These are phyloP conservation scores for Mactra quadrangularis DNA, from an alignment of 1,140 invertebrate species.

Conservation along the genomic window DNA sequence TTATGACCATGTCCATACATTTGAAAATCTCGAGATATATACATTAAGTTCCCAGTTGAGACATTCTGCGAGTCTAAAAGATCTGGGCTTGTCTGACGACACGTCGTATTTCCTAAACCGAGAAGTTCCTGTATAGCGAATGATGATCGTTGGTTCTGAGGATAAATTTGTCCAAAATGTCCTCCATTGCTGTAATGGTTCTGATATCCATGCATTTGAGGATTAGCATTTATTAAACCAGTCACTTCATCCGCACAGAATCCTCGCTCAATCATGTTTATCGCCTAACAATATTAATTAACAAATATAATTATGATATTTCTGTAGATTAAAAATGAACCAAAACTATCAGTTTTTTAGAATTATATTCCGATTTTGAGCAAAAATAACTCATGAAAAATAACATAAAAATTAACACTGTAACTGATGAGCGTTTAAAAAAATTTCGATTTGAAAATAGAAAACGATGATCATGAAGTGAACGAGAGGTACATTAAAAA, in stretches of 20 bases:
- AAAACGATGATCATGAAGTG: no score
- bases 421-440: no score
- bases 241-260: slow-evolving; percentile 55
- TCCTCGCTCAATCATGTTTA: slow-evolving; percentile 53
- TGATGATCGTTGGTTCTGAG: slow-evolving; percentile 43
- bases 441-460: no score
- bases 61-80: slow-evolving; percentile 36
- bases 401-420: no score
- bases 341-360: no score
- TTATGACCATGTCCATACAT: slow-evolving; percentile 36
- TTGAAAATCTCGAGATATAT: slow-evolving; percentile 52
- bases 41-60: slow-evolving; percentile 56
- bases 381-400: no score
- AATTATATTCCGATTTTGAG: no score
- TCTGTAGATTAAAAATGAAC: no score
- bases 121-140: slow-evolving; percentile 60
- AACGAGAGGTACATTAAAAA: no score
- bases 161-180: slow-evolving; percentile 58
- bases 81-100: slow-evolving; percentile 55
- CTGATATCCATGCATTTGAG: slow-evolving; percentile 50
- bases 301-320: no score
- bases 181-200: slow-evolving; percentile 40
- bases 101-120: slow-evolving; percentile 35
- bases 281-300: no score
- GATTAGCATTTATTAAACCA: slow-evolving; percentile 35